A percentile compares a stretch with the other conserved stretches of the same genome.
Evolutionary conservation across 2,113 vertebrate species (phyloP).

Genomic region (Crotalus helleri): DNA sequence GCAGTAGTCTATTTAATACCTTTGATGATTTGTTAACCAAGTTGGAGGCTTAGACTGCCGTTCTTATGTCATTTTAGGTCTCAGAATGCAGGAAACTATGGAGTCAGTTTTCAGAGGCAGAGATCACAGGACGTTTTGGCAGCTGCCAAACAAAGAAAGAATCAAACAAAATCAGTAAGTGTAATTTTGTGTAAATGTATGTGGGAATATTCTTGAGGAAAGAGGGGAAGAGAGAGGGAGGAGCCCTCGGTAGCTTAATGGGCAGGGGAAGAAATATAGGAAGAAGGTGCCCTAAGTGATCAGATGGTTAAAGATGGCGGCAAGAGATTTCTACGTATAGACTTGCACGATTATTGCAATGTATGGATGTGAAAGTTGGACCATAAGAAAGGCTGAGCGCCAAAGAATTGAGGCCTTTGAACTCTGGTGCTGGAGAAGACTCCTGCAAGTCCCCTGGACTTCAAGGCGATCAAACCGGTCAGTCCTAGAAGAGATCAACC

Average conservation of each 20-base stretch:
- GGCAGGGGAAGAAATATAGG: not conserved
- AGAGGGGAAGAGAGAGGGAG: not conserved
- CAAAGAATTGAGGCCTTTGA: too few species aligned
- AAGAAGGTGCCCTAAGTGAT: too few species aligned
- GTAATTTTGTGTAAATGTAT: not conserved
- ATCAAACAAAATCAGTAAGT: not conserved
- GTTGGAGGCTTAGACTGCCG: not conserved
- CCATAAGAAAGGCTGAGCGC: too few species aligned
- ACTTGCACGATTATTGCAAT: not conserved
- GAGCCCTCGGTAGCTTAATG: not conserved
- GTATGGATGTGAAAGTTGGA: not conserved
- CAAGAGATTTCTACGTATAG: not conserved
- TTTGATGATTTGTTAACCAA: not conserved
- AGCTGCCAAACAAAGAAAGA: not conserved
- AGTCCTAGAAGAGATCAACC: too few species aligned
- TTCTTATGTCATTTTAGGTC: not conserved
- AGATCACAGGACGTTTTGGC: not conserved
- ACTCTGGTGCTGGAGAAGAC: too few species aligned
- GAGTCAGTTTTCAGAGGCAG: not conserved
- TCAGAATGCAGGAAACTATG: not conserved
- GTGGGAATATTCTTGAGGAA: not conserved
- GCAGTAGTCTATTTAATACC: not conserved
- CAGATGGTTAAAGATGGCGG: too few species aligned
- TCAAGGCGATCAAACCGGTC: too few species aligned
- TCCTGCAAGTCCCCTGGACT: too few species aligned